Percentiles rank a stretch among this genome's conserved stretches.
phyloP scores from a whole-genome alignment of 2,113 vertebrate genomes.

The Mobula hypostoma region DNA sequence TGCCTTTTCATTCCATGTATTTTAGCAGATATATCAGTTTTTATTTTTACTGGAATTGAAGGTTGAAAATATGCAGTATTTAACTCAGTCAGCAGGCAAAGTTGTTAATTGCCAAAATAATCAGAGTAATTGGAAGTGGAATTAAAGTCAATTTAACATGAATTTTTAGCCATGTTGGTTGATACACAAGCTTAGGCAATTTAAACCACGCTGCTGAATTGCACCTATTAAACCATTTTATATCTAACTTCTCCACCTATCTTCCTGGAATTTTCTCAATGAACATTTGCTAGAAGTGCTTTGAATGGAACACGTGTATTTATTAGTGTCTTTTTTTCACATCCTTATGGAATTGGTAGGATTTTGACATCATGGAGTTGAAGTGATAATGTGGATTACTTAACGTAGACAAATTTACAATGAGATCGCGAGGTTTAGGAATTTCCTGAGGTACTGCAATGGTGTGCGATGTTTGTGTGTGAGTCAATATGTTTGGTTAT shows the following conservation, averaged over 20 bases:
- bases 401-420: neutral
- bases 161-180: neutral
- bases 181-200: neutral
- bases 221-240: neutral
- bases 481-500: neutral
- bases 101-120: neutral
- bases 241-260: neutral
- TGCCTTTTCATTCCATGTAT: neutral
- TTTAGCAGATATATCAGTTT: neutral
- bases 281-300: neutral
- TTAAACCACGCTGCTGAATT: neutral
- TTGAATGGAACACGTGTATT: neutral
- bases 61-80: neutral
- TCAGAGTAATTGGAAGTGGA: neutral
- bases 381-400: neutral
- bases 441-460: neutral
- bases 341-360: neutral
- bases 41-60: neutral
- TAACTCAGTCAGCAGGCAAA: neutral
- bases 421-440: neutral
- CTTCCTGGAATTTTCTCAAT: neutral
- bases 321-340: neutral
- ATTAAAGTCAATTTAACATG: neutral
- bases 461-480: neutral
- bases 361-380: neutral